Evolutionary conservation across 2,113 vertebrate genomes (phyloP).

Genomic region (Oryzias melastigma): DNA sequence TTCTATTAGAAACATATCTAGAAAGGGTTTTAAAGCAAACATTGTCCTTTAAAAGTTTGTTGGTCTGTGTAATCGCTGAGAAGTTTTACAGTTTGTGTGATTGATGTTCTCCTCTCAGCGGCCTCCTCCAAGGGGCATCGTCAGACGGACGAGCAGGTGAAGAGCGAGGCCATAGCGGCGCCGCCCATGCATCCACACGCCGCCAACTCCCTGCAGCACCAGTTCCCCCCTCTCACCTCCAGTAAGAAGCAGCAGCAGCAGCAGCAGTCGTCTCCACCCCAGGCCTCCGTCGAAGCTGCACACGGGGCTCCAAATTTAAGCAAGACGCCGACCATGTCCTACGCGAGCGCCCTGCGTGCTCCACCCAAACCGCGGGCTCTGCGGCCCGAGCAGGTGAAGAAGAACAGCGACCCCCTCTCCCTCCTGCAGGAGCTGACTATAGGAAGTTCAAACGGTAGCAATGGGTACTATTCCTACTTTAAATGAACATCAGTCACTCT

Average conservation of each 20-base stretch:
- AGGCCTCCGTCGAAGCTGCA: conserved; percentile 78
- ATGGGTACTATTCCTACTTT: conserved; percentile 99
- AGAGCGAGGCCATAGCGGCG: conserved; percentile 75
- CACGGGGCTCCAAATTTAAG: conserved; percentile 72
- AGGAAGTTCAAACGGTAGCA: conserved; percentile 97
- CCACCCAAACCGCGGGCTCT: conserved; percentile 91
- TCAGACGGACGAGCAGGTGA: conserved; percentile 86
- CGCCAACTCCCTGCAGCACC: conserved; percentile 88
- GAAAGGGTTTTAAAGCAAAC: no score
- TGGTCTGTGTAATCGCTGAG: no score
- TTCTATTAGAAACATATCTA: no score
- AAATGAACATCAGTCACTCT: conserved; percentile 81
- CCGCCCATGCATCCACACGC: conserved; percentile 83
- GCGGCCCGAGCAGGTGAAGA: conserved; percentile 93
- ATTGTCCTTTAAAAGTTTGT: neutral
- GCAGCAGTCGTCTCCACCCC: conserved; percentile 51
- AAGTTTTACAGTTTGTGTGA: neutral
- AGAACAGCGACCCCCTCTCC: conserved; percentile 96
- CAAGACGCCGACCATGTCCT: conserved; percentile 96
- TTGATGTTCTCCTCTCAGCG: rapidly evolving
- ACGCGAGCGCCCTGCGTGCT: conserved; percentile 94
- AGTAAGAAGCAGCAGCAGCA: conserved; percentile 71
- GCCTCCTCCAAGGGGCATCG: conserved; percentile 87
- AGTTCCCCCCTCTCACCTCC: conserved; percentile 97
- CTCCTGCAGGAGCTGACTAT: conserved; percentile 98